A percentile compares a stretch with the other conserved stretches of the same genome.
These are phyloP conservation scores for Drosophila ficusphila DNA, from an alignment of 1,140 invertebrate species.

Conservation along the genomic window DNA sequence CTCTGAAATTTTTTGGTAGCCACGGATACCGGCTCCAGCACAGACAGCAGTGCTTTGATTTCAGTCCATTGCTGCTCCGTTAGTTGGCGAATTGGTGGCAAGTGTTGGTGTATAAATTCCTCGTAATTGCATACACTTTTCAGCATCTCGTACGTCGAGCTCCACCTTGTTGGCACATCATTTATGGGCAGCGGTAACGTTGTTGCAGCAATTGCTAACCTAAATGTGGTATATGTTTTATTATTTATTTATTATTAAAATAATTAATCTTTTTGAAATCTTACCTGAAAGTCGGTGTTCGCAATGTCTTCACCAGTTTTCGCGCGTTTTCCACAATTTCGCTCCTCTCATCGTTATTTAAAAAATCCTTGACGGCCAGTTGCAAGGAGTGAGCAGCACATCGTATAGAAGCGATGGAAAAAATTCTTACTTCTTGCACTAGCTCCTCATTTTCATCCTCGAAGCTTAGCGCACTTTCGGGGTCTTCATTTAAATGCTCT, in stretches of 20 bases:
- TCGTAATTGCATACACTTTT: slow-evolving; percentile 3
- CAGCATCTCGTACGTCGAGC: slow-evolving; percentile 11
- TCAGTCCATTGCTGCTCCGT: neutral
- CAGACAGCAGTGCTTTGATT: slow-evolving; percentile 3
- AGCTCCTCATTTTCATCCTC: neutral
- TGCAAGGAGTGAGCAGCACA: slow-evolving; percentile 21
- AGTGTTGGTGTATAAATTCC: neutral
- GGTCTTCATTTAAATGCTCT: neutral
- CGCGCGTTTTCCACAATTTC: slow-evolving; percentile 3
- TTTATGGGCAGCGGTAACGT: slow-evolving; percentile 5
- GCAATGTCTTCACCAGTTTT: slow-evolving; percentile 11
- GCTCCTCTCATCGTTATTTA: slow-evolving; percentile 3
- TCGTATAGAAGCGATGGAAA: slow-evolving; percentile 6
- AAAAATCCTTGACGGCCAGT: slow-evolving; percentile 7
- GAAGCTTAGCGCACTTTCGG: neutral
- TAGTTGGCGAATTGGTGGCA: neutral
- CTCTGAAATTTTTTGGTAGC: slow-evolving; percentile 18
- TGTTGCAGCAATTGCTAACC: neutral
- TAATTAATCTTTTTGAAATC: neutral
- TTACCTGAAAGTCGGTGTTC: slow-evolving; percentile 10
- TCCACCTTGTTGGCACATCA: slow-evolving; percentile 7
- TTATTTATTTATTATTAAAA: neutral
- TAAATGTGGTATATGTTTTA: slow-evolving; percentile 2
- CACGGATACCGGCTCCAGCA: slow-evolving; percentile 3
- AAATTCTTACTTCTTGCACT: slow-evolving; percentile 1